Base-by-base conservation (phyloP, 1,140 invertebrate genomes). In the Drosophila ambigua region DNA sequence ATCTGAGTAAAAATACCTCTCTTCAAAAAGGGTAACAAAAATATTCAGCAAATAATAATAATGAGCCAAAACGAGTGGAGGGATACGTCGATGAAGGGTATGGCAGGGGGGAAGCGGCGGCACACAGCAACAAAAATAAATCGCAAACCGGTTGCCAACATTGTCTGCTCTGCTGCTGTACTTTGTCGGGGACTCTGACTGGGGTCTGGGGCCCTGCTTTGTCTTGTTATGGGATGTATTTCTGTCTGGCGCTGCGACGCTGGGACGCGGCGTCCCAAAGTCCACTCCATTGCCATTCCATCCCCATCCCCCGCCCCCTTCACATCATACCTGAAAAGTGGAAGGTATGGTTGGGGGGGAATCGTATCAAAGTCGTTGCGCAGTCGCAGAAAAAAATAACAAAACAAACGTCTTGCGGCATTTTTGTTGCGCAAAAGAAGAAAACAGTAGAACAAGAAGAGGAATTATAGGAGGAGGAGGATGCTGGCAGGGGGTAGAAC, bases 41-140 rank as follows among this genome's bases (percentile, higher is more conserved):
- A 77, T 77, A 81, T 84, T 80, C 82, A 82, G 74, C 75, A 88
- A 85, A 88, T 88, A 68, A 79, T 88, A 82, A 83, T 88, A 88
- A 82, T 81, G 49, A 85, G 82, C 69, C 68, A 61, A 61, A 62
- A 74, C 57, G 50, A 75, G 60, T 28, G 41, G 26, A 48, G 31
- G 45, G 39, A 13, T 16, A 11, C 46, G 53, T 24, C 16, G 54
- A 11, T 23, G 69, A 49, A 35, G 23, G 20, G 60, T 11, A 11
- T 55, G 9, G 11, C 6, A n/a, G 13, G 7, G 5, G 28, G 24
- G 46, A 39, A 52, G 15, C 24, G 55, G 52, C 44, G 50, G 48
- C n/a, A 54, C 31, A 60, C 60, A 72, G 57, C 66, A 78, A 88
- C 72, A 88, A 73, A 87, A 83, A 88, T 83, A 88, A 87, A 88